Conservation (phyloP, 2,797 vertebrate species). For the Anomalospiza imberbis region DNA sequence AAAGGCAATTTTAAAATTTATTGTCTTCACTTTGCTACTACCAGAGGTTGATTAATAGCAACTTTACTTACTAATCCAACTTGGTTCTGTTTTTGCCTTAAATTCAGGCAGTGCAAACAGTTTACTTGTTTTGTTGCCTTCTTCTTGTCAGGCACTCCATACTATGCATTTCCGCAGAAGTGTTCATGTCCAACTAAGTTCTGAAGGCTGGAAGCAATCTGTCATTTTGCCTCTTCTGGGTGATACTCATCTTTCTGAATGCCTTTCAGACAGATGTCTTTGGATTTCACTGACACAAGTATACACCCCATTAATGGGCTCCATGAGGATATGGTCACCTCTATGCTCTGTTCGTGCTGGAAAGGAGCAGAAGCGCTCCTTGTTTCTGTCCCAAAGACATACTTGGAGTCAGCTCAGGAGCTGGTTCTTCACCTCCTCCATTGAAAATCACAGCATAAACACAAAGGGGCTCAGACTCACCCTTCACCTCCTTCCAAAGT, state of each 20-base stretch:
- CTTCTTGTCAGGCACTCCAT: neutral
- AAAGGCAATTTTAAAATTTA: neutral
- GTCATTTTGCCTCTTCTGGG: neutral
- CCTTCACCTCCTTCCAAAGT: neutral
- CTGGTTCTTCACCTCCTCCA: neutral
- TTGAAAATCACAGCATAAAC: neutral
- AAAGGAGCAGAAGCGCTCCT: neutral
- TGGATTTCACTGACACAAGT: neutral
- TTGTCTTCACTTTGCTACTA: neutral
- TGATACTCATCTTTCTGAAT: neutral
- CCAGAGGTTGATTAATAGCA: neutral
- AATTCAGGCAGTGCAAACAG: neutral
- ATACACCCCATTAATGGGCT: neutral
- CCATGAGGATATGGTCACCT: neutral
- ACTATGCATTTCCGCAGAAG: neutral
- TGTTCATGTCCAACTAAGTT: neutral
- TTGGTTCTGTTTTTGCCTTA: neutral
- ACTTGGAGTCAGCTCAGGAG: neutral
- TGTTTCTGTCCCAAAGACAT: neutral
- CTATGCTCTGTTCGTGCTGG: neutral
- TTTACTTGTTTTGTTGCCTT: neutral
- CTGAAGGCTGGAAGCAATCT: neutral
- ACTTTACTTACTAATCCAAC: neutral
- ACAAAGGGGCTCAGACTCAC: neutral
- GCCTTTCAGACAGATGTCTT: neutral